Conservation (phyloP, 2,113 vertebrate species). For the Willisornis vidua region DNA sequence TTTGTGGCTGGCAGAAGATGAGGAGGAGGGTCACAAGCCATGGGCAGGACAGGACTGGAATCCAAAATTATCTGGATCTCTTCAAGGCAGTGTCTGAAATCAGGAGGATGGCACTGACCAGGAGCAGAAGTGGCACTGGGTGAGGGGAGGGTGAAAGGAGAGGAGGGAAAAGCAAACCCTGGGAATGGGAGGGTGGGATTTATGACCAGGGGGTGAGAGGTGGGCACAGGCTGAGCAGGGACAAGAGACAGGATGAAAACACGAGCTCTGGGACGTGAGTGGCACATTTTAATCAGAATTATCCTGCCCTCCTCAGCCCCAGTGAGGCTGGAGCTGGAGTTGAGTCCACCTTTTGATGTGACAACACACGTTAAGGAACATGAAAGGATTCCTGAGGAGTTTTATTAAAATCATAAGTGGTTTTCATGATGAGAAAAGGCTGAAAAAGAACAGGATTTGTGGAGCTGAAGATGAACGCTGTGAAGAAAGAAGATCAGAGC, state of each 20-base stretch:
- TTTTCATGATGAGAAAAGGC: not conserved
- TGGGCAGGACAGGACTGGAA: not conserved
- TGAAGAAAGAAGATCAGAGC: not conserved
- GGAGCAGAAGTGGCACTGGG: not conserved
- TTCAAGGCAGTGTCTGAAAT: not conserved
- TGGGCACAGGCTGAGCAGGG: not conserved
- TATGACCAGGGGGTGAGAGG: not conserved
- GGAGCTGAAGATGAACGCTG: not conserved
- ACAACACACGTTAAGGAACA: not conserved
- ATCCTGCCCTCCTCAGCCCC: not conserved
- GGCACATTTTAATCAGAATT: not conserved
- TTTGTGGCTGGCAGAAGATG: conserved; percentile 5
- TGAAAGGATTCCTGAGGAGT: not conserved
- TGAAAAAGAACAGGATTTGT: not conserved
- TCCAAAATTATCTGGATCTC: not conserved
- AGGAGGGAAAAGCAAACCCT: not conserved
- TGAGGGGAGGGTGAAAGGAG: not conserved
- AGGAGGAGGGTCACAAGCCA: not conserved
- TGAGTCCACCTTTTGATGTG: not conserved
- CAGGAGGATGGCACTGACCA: not conserved
- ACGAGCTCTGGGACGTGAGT: not conserved
- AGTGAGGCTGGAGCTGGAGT: not conserved
- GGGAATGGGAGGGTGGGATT: not conserved
- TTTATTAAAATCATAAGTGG: not conserved
- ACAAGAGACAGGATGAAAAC: not conserved